Base-by-base conservation (phyloP, 2,888 invertebrate species). In the Dione vanillae region DNA sequence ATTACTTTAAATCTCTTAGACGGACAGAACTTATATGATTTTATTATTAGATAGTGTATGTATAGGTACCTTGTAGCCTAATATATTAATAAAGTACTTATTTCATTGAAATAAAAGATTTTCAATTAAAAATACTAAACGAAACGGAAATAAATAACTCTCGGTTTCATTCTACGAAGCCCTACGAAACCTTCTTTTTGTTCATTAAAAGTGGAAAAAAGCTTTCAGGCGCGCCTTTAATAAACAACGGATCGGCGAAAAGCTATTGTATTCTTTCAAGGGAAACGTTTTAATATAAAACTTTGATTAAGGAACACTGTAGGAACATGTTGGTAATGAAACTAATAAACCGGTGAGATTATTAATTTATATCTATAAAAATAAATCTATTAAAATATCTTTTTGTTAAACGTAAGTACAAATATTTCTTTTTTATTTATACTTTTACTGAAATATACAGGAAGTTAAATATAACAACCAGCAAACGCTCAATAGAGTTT, bases 101-200 rank as follows among this genome's bases (percentile, higher is more conserved):
- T 27, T 14, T 20, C 8, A 52, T 12, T 2, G 12, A 52, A 27
- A 9, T 2, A 52, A 52, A 14, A 52, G 27, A 52, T 7, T 6
- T 12, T 14, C 2, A 52, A 52, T 19, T 49, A 11, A 49, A 20
- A 49, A 49, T 6, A 19, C 6, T 47, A 2, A 16, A 11, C 49
- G 11, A 49, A 19, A 10, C 16, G 49, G 19, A 54, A 54, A 37
- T 10, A 54, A 37, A 54, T 56, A 56, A 56, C 11, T 16, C 37
- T 56, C 16, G 11, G 7, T 10, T 10, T 27, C n/a, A n/a, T 11
- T 16, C 37, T 72, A 56, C 20, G 71, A 69, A 51, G 68, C 72
- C 69, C 72, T 40, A 16, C 56, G 16, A 52, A 20, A 8, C 16
- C 16, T 16, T n/a, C 54, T n/a, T 56, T 16, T 56, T 56, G 40